phyloP scores from a whole-genome alignment of 2,888 invertebrate species.

The Apotomis turbidana region DNA sequence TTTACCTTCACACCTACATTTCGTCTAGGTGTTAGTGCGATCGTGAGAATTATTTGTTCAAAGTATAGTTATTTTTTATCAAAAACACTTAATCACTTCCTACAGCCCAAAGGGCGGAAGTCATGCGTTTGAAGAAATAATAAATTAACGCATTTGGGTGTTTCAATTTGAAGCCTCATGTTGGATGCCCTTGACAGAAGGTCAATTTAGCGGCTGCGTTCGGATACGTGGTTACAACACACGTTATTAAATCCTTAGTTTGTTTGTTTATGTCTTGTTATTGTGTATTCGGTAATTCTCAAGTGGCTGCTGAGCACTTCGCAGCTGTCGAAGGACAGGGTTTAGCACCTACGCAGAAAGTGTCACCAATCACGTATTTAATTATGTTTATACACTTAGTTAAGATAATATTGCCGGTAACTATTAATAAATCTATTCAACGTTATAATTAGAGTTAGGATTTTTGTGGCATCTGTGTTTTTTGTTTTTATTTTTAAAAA shows the following conservation, averaged over 20 bases:
- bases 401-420: neutral
- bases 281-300: constrained; percentile 73
- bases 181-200: constrained; percentile 72
- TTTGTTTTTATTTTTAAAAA: no score
- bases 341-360: constrained; percentile 42
- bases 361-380: constrained; percentile 45
- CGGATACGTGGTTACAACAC: constrained; percentile 69
- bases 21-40: constrained; percentile 64
- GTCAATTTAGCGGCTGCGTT: constrained; percentile 68
- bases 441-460: no score
- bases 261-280: constrained; percentile 67
- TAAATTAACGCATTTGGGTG: constrained; percentile 73
- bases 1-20: constrained; percentile 63
- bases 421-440: neutral
- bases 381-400: constrained; percentile 29
- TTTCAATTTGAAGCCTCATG: constrained; percentile 65
- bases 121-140: constrained; percentile 75
- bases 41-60: constrained; percentile 72
- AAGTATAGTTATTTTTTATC: constrained; percentile 75
- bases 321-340: constrained; percentile 67
- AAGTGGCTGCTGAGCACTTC: constrained; percentile 68
- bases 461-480: no score
- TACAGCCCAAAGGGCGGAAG: constrained; percentile 81
- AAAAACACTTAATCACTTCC: constrained; percentile 79
- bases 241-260: constrained; percentile 63